These are phyloP conservation scores for Cecidostiba fungosa DNA, from an alignment of 2,888 invertebrate species.

Conservation along the genomic window DNA sequence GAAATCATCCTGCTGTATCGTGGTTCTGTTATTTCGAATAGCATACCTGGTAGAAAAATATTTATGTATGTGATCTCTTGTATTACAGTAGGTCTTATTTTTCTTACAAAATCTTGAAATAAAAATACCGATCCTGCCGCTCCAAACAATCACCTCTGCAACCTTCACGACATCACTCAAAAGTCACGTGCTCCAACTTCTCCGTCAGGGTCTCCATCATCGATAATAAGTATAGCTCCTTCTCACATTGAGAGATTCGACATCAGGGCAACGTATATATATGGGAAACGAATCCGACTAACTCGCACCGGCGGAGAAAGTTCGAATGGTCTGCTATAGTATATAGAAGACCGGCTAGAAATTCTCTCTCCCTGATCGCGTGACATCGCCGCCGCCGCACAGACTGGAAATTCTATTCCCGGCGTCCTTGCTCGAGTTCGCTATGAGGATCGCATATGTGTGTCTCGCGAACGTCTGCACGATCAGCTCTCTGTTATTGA, in stretches of 20 bases:
- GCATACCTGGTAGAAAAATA: neutral
- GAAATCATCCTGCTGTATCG: neutral
- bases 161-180: too few relatives aligned
- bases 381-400: neutral
- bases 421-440: constrained; percentile 46
- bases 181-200: too few relatives aligned
- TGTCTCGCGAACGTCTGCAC: neutral
- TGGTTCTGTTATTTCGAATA: neutral
- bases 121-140: too few relatives aligned
- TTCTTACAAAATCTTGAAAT: too few relatives aligned
- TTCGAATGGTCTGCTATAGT: neutral
- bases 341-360: constrained; percentile 26
- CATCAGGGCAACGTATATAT: neutral
- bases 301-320: constrained; percentile 34
- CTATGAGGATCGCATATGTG: neutral
- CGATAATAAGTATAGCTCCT: too few relatives aligned
- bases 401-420: constrained; percentile 43
- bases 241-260: neutral
- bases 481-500: neutral
- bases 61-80: too few relatives aligned
- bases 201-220: too few relatives aligned
- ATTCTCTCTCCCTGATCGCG: constrained; percentile 7
- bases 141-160: too few relatives aligned
- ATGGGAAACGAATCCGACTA: constrained; percentile 11
- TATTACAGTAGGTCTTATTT: too few relatives aligned